These are phyloP conservation scores for Unio delphinus DNA, from an alignment of 2,888 invertebrate genomes.

Conservation along the genomic window DNA sequence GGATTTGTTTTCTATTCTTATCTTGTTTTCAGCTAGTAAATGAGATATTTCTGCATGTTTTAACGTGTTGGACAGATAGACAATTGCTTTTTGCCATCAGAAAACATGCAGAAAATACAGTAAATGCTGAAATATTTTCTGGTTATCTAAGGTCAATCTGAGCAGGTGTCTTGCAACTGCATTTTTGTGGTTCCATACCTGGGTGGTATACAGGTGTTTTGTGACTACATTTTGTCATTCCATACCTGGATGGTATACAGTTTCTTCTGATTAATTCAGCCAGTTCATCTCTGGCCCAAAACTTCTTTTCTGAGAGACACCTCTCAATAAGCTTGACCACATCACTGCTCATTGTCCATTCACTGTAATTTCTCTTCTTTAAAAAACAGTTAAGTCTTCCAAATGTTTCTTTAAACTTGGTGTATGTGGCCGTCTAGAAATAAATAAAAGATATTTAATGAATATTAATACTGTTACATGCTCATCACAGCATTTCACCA, in stretches of 20 bases:
- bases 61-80: no score
- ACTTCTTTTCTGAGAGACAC: constrained; percentile 37
- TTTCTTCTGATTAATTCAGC: constrained; percentile 29
- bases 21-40: no score
- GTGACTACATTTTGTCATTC: background rate
- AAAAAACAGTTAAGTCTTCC: constrained; percentile 12
- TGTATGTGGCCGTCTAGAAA: constrained; percentile 12
- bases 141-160: no score
- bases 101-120: no score
- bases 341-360: constrained; percentile 29
- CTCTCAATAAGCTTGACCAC: constrained; percentile 32
- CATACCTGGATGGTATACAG: constrained; percentile 40
- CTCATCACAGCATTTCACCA: no score
- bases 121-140: no score
- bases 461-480: background rate
- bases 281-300: constrained; percentile 42
- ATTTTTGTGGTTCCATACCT: no score
- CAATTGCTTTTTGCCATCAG: no score
- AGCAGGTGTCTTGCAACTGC: no score
- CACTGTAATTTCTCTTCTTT: constrained; percentile 19
- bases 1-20: no score
- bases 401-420: constrained; percentile 20
- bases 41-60: no score
- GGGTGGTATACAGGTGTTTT: no score
- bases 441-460: background rate